Base-by-base conservation (phyloP, 2,113 vertebrate genomes). In the Pelodiscus sinensis region DNA sequence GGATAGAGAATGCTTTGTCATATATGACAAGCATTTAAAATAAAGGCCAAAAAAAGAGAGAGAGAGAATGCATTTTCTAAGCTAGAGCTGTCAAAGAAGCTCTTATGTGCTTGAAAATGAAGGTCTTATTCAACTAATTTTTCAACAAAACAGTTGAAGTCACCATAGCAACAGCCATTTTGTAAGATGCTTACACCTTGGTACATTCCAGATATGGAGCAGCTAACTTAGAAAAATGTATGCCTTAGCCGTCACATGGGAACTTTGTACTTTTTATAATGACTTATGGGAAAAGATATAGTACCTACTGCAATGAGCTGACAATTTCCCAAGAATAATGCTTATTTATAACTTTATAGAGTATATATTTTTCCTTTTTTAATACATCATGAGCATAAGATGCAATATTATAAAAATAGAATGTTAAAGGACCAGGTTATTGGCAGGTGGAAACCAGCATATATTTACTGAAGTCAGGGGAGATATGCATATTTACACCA, bases 161-260 rank as follows among this genome's bases (percentile, higher is more conserved):
- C 44, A 81, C 95, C 91, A 92, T 92, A 88, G 92, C 68, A 94
- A 95, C 94, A 93, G 57, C 24, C 54, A 25, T 68, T 91, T 88
- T 73, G 44, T 62, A 91, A 81, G 58, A 57, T 44, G 52, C 54
- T 62, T 51, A 6, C 85, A 88, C 79, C 79, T 94, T 13, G 44
- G 79, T 73, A 75, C 84, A 62, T 71, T 95, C 75, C 91, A 84
- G 73, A 56, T 81, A 85, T 1, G 16, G 16, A 86, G 12, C 29
- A 84, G 73, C 85, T 93, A 84, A 93, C 6, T 50, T 14, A 75
- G 91, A 55, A 29, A 94, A 87, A 0, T 3, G 27, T 16, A 83
- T 84, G n/a, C 25, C 35, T 38, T 51, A 77, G 29, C 38, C 16
- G 5, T 29, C 79, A 10, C 54, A 51, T 1, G 31, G 29, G 51